Percentiles rank a stretch among this genome's conserved stretches.
phyloP scores from a whole-genome alignment of 1,140 invertebrate genomes.

The Tachypleus tridentatus region DNA sequence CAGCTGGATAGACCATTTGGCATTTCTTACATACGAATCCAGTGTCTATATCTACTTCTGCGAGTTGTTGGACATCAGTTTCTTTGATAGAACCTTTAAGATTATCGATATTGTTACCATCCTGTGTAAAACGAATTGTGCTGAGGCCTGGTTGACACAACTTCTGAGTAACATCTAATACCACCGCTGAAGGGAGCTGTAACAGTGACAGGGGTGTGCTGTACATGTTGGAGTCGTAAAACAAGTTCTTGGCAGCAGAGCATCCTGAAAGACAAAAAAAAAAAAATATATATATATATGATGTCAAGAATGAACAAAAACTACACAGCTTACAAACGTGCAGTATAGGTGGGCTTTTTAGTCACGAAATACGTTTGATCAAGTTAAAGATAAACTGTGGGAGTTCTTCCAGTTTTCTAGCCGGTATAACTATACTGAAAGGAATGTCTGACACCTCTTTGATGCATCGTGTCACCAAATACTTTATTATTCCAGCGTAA shows the following conservation, averaged over 20 bases:
- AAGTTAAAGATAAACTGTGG: too few species aligned
- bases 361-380: too few species aligned
- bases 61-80: conserved; percentile 30
- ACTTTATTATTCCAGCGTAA: too few species aligned
- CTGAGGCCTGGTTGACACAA: conserved; percentile 34
- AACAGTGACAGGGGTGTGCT: conserved; percentile 40
- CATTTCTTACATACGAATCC: conserved; percentile 77
- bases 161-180: conserved; percentile 37
- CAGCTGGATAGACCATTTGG: conserved; percentile 61
- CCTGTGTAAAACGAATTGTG: conserved; percentile 38
- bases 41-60: conserved; percentile 56
- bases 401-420: too few species aligned
- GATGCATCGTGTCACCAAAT: too few species aligned
- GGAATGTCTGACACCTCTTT: too few species aligned
- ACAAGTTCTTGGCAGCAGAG: conserved; percentile 14
- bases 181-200: conserved; percentile 38
- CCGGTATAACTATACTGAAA: too few species aligned
- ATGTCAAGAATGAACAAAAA: too few species aligned
- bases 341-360: too few species aligned
- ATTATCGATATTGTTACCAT: conserved; percentile 35
- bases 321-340: too few species aligned
- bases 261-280: conserved; percentile 8
- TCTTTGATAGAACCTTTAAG: conserved; percentile 29
- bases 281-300: background rate
- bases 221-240: conserved; percentile 36